phyloP scores from a whole-genome alignment of 1,140 invertebrate species.

The Apocrypta bakeri region DNA sequence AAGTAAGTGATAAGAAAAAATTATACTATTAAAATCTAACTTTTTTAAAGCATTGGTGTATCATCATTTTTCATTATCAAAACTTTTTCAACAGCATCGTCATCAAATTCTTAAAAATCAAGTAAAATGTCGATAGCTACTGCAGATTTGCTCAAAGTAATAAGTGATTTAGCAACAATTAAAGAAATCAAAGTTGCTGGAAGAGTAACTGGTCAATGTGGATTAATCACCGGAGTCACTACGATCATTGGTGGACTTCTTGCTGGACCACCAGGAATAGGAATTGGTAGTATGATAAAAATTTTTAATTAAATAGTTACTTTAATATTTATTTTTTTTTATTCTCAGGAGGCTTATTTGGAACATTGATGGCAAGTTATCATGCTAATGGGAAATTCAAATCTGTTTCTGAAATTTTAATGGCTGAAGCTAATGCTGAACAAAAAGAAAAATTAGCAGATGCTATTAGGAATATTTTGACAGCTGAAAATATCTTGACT shows the following conservation, averaged over 20 bases:
- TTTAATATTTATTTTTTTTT: constrained; percentile 11
- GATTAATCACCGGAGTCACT: constrained; percentile 16
- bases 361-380: constrained; percentile 19
- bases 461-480: constrained; percentile 42
- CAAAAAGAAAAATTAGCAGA: constrained; percentile 48
- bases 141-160: constrained; percentile 43
- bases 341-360: constrained; percentile 41
- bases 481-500: constrained; percentile 49
- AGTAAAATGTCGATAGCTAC: constrained; percentile 34
- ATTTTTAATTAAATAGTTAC: not conserved
- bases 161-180: constrained; percentile 39
- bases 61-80: not conserved
- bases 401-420: constrained; percentile 52
- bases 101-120: not conserved
- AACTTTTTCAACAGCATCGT: not conserved
- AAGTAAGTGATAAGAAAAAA: too few species aligned
- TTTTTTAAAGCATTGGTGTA: not conserved
- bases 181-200: constrained; percentile 45
- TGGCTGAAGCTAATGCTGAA: constrained; percentile 33
- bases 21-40: too few species aligned
- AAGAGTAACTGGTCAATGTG: constrained; percentile 35
- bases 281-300: constrained; percentile 21
- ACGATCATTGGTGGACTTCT: constrained; percentile 23
- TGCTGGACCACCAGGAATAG: constrained; percentile 45
- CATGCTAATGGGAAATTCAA: constrained; percentile 47